Base-by-base conservation (phyloP, 2,113 vertebrate genomes). In the Callospermophilus lateralis region DNA sequence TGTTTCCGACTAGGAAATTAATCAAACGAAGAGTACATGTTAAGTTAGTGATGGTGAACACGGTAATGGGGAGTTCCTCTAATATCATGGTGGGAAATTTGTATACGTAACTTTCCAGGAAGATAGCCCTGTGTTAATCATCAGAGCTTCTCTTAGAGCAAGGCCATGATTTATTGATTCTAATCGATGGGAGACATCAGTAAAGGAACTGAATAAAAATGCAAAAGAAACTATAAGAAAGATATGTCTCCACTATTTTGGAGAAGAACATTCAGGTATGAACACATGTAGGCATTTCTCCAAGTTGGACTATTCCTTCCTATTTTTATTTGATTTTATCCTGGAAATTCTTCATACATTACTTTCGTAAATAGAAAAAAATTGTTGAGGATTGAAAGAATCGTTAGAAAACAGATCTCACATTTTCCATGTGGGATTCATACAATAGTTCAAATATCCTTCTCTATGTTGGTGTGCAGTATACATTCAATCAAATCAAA, bases 281-380 rank as follows among this genome's bases (percentile, higher is more conserved):
- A 55, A 19, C 34, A n/a, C 34, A 11, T 5, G 34, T 28, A 81
- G 51, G 17, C 67, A 73, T 53, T 76, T 65, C 2, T 84, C 68
- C 39, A 67, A 61, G 76, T 58, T 2, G 17, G 48, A 8, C n/a
- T 37, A 28, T 65, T 26, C 4, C 8, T 42, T 17, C 24, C 20
- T n/a, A 79, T 65, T 93, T 96, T 91, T 48, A 83, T 91, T 77
- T 84, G 74, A 48, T 58, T 37, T 84, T 89, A 83, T 93, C 28
- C 12, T 81, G 68, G 22, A 86, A 85, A 93, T 90, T 85, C 48
- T 83, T 84, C 73, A 87, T 48, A 17, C 8, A 72, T 86, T 80
- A 51, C 39, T 88, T 93, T 73, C 61, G 7, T 95, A 76, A 95
- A 73, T 30, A 93, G 79, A 32, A 67, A 76, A 68, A 95, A 84